phyloP scores from a whole-genome alignment of 1,140 invertebrate genomes.

The Oedothorax gibbosus region DNA sequence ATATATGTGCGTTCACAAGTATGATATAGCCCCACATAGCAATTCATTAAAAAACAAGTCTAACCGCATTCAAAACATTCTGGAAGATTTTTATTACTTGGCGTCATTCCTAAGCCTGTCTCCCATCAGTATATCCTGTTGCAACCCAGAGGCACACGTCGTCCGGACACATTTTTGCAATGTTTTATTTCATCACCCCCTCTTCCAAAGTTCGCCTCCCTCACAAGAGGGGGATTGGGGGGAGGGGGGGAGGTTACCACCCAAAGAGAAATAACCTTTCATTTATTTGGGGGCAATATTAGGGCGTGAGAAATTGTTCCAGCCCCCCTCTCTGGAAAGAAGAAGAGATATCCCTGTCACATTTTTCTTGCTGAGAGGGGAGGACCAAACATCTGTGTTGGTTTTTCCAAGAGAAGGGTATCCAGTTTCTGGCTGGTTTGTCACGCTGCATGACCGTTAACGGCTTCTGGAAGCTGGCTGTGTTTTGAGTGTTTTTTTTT shows the following conservation, averaged over 20 bases:
- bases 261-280: slow-evolving; percentile 45
- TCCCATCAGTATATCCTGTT: neutral
- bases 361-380: neutral
- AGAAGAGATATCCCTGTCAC: neutral
- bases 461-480: neutral
- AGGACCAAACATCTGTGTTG: slow-evolving; percentile 15
- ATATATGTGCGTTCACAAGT: no score
- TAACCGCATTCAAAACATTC: no score
- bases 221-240: neutral
- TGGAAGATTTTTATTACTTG: no score
- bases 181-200: slow-evolving; percentile 32
- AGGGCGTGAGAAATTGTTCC: slow-evolving; percentile 52
- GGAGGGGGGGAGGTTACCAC: slow-evolving; percentile 10
- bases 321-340: neutral
- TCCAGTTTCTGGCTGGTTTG: neutral
- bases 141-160: slow-evolving; percentile 38
- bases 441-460: neutral
- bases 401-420: neutral
- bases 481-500: neutral
- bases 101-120: no score
- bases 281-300: slow-evolving; percentile 39
- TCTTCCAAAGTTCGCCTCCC: neutral
- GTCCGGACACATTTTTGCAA: slow-evolving; percentile 37
- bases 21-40: no score
- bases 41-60: no score